Evolutionary conservation across 1,140 invertebrate species (phyloP).

Genomic region (Calephelis virginiensis): DNA sequence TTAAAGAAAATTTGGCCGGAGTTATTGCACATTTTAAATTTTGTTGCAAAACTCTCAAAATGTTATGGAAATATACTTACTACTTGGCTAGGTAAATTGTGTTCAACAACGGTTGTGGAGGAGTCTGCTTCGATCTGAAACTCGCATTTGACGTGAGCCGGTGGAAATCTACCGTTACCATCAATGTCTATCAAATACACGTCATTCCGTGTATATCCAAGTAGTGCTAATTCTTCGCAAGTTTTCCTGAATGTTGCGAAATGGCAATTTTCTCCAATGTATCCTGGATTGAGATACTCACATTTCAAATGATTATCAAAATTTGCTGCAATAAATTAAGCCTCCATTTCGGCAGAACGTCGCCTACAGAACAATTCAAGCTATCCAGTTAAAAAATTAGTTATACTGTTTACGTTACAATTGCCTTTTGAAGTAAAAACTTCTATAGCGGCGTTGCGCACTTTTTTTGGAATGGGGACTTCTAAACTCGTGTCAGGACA

Average conservation of each 20-base stretch:
- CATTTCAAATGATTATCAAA: background rate
- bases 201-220: conserved; percentile 91
- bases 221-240: conserved; percentile 93
- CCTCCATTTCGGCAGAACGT: no score
- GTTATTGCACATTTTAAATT: no score
- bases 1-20: no score
- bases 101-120: conserved; percentile 94
- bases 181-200: conserved; percentile 96
- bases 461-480: no score
- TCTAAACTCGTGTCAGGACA: no score
- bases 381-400: no score
- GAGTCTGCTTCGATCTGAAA: conserved; percentile 91
- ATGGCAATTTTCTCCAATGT: conserved; percentile 95
- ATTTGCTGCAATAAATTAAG: background rate
- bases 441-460: no score
- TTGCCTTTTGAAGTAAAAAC: no score
- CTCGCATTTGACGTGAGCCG: conserved; percentile 93
- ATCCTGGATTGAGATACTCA: conserved; percentile 64
- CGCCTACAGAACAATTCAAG: no score
- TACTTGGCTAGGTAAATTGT: conserved; percentile 94
- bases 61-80: conserved; percentile 40
- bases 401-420: no score
- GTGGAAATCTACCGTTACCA: conserved; percentile 93
- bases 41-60: background rate
- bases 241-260: conserved; percentile 94